A percentile compares a stretch with the other conserved stretches of the same genome.
phyloP scores from a whole-genome alignment of 2,113 vertebrate genomes.

The Embiotoca jacksoni region DNA sequence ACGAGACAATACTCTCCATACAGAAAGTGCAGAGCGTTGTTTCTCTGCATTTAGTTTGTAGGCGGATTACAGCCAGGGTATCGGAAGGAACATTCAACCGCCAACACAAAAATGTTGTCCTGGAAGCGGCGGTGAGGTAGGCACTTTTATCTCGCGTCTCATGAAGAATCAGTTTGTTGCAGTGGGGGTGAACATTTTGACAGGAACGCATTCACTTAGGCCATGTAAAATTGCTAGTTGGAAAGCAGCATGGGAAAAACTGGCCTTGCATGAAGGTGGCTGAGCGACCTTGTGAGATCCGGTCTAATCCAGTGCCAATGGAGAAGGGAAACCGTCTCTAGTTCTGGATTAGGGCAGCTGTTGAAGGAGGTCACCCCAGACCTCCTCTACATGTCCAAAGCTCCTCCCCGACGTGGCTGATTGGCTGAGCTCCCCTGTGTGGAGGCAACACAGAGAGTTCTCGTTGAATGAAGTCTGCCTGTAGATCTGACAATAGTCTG shows the following conservation, averaged over 20 bases:
- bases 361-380: slow-evolving; percentile 73
- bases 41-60: slow-evolving; percentile 50
- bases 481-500: slow-evolving; percentile 77
- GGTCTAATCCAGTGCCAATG: slow-evolving; percentile 65
- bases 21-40: slow-evolving; percentile 40
- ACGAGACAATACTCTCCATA: slow-evolving; percentile 63
- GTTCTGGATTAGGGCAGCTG: slow-evolving; percentile 79
- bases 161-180: slow-evolving; percentile 66
- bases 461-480: slow-evolving; percentile 74
- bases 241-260: slow-evolving; percentile 74
- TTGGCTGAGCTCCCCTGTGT: slow-evolving; percentile 65
- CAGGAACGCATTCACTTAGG: slow-evolving; percentile 20
- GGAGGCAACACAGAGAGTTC: slow-evolving; percentile 64
- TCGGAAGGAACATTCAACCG: slow-evolving; percentile 62
- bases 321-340: slow-evolving; percentile 67
- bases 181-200: slow-evolving; percentile 49
- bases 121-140: slow-evolving; percentile 56
- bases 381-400: slow-evolving; percentile 60
- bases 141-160: slow-evolving; percentile 48
- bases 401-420: slow-evolving; percentile 42
- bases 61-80: slow-evolving; percentile 44
- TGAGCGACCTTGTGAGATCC: slow-evolving; percentile 62
- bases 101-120: slow-evolving; percentile 57
- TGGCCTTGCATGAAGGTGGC: slow-evolving; percentile 46
- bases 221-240: slow-evolving; percentile 69